Percentiles rank a stretch among this genome's conserved stretches.
Evolutionary conservation across 2,113 vertebrate species (phyloP).

Genomic region (Gracilinanus agilis): DNA sequence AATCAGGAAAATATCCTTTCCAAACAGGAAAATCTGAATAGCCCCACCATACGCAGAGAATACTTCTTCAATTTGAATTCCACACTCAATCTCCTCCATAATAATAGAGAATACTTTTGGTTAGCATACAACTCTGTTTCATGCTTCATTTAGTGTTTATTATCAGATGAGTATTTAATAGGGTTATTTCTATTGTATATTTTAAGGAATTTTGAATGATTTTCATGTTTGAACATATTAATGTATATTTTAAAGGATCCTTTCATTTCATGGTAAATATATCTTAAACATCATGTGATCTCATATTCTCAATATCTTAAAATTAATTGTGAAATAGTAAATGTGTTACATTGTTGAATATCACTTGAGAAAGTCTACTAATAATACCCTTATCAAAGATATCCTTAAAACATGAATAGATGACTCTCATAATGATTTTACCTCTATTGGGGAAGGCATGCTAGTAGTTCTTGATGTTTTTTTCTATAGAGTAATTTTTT

Average conservation of each 20-base stretch:
- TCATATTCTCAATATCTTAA: background rate
- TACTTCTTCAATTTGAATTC: background rate
- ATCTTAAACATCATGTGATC: background rate
- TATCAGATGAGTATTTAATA: background rate
- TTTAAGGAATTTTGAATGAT: background rate
- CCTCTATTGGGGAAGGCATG: background rate
- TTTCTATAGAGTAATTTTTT: background rate
- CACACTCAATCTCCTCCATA: background rate
- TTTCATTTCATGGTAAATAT: background rate
- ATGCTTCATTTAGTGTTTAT: background rate
- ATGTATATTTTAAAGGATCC: background rate
- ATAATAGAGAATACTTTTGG: background rate
- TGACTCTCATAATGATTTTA: background rate
- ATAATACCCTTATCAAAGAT: background rate
- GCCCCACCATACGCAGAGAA: background rate
- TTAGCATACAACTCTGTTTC: background rate
- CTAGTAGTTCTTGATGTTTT: background rate
- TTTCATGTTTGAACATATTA: background rate
- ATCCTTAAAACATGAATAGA: background rate
- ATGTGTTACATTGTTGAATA: too few species aligned
- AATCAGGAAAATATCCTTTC: background rate
- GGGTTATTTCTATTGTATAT: background rate
- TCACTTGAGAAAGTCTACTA: background rate
- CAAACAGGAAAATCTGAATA: background rate
- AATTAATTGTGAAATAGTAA: background rate